A percentile compares a stretch with the other conserved stretches of the same genome.
Conservation (phyloP, 37 sponge, comb jelly and placozoan species). For the Eunapius fragilis region DNA sequence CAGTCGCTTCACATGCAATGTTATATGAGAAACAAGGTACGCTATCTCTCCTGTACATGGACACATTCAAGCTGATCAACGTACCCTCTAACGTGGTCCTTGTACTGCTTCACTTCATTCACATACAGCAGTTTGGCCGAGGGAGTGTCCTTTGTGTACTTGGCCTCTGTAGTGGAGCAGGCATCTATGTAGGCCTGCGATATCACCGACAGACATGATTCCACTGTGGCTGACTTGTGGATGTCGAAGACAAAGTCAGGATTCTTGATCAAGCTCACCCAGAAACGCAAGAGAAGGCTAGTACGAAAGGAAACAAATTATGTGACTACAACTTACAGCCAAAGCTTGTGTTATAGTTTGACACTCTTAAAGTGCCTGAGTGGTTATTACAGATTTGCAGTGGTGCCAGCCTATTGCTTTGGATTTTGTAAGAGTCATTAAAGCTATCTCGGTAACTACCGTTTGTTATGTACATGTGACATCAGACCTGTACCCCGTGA, state of each 20-base stretch:
- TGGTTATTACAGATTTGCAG: no score
- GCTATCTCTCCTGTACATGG: no score
- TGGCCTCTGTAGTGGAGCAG: slow-evolving; percentile 73
- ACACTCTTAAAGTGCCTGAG: no score
- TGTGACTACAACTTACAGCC: no score
- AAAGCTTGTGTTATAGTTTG: no score
- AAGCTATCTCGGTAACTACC: no score
- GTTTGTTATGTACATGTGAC: no score
- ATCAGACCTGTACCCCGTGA: no score
- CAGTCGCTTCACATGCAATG: no score
- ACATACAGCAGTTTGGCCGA: slow-evolving; percentile 91
- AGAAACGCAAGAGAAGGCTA: slow-evolving; percentile 73
- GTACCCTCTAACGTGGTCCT: slow-evolving; percentile 69
- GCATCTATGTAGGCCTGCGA: slow-evolving; percentile 87
- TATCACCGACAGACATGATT: slow-evolving; percentile 89
- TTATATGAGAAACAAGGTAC: no score
- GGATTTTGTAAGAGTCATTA: no score
- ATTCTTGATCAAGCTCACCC: slow-evolving; percentile 97
- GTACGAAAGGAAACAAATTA: not conserved
- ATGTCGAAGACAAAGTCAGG: slow-evolving; percentile 98
- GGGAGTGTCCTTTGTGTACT: slow-evolving; percentile 89
- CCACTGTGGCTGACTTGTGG: slow-evolving; percentile 89
- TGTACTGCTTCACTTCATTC: slow-evolving; percentile 93
- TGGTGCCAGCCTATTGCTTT: no score
- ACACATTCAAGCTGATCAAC: not conserved